A percentile compares a stretch with the other conserved stretches of the same genome.
phyloP scores from a whole-genome alignment of 2,797 vertebrate species.

The Aphelocoma californica region DNA sequence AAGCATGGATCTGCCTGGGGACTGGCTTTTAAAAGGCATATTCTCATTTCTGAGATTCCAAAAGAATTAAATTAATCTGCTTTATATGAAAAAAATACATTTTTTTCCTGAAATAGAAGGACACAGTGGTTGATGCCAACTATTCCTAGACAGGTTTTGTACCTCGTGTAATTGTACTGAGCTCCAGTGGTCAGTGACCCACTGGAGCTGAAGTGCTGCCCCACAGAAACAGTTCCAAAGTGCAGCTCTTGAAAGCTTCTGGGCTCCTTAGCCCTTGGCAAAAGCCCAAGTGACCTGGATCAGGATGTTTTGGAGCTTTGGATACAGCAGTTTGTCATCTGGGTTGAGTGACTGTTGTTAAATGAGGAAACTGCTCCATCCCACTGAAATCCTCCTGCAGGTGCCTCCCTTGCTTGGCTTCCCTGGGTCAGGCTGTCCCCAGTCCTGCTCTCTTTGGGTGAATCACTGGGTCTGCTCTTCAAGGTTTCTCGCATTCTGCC shows the following conservation, averaged over 20 bases:
- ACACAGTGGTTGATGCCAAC: not conserved
- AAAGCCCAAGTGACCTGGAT: not conserved
- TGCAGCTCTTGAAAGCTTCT: not conserved
- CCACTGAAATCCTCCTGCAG: not conserved
- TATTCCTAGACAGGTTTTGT: not conserved
- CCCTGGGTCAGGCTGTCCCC: not conserved
- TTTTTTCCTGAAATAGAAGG: not conserved
- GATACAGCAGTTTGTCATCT: not conserved
- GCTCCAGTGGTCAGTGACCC: not conserved
- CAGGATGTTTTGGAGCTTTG: not conserved
- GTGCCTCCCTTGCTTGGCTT: not conserved
- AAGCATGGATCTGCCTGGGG: not conserved
- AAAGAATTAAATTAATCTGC: not conserved
- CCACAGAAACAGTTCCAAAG: not conserved
- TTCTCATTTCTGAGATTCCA: not conserved
- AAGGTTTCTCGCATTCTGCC: constrained; percentile 13
- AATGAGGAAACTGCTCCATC: not conserved
- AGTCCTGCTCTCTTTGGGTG: not conserved
- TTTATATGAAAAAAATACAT: not conserved
- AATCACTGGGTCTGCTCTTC: not conserved
- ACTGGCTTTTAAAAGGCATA: not conserved
- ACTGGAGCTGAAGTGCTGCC: not conserved
- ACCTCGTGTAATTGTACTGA: not conserved
- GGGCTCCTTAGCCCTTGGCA: not conserved
- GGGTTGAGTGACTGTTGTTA: not conserved